Evolutionary conservation across 2,888 invertebrate species (phyloP), one percentile per base, ranked within the genome.

Genomic region (Noctua fimbriata): DNA sequence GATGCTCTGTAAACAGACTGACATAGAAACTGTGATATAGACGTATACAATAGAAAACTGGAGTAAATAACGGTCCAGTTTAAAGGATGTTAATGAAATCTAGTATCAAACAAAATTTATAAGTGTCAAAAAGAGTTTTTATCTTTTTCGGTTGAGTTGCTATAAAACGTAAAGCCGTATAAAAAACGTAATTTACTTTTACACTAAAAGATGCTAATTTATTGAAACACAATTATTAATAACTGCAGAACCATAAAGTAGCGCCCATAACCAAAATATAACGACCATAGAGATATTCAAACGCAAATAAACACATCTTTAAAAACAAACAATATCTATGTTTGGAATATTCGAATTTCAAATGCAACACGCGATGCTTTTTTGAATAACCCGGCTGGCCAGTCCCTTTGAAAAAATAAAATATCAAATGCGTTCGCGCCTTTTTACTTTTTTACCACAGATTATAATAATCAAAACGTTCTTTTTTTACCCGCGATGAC

Each of bases 401-500:
- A 66, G 79, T 85, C 84, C 83, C 71, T 76, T 88, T 86, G 92
- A 91, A 93, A 94, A 94, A 92, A 91, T 44, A 71, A 93, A 89
- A 92, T 91, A 90, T 91, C 88, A 90, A 92, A 92, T 88, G 91
- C 90, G 90, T 82, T 88, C 88, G 85, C 88, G 89, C 85, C 85
- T 83, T 88, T 91, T 93, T 92, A 89, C 89, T 91, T 92, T 94
- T 93, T 88, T 87, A 85, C 79, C 85, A 88, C 85, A 81, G 83
- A 69, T 83, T 69, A 69, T 76, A 76, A 80, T 80, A 83, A 83
- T 83, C 80, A 76, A 44, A 47, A 63, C 69, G 47, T 83, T 83
- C 69, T 83, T 83, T 81, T 80, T 81, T 83, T 83, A 83, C 44
- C 83, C 87, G 85, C 90, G 92, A 95, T 96, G 96, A 96, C 95